Base-by-base conservation (phyloP, 1,140 invertebrate species). In the Nasonia longicornis region DNA sequence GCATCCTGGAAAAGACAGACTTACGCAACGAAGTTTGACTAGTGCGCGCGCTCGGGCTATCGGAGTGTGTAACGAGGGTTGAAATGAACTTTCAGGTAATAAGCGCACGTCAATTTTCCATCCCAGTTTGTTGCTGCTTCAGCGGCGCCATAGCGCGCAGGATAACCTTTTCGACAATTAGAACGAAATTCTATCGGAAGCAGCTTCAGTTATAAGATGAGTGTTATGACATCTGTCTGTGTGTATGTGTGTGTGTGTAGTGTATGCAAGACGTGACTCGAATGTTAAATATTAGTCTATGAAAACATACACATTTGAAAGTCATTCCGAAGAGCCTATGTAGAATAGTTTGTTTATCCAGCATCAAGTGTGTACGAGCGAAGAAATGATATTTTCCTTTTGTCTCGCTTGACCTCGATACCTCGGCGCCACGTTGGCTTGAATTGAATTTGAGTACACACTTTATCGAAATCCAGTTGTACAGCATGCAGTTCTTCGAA, bases 1-100 rank as follows among this genome's bases (percentile, higher is more conserved):
- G 6, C 31, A 67, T 77, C 26, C 76, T 70, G 66, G 22, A 35
- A 70, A 77, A 69, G 75, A 77, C 64, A 69, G 14, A 16, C 16
- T 77, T 77, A 69, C 22, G 52, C 22, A 77, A 77, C 52, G n/a
- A 11, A 58, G 29, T 48, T 69, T 29, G 22, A 67, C 42, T 10
- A 29, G 38, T 3, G 3, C 1, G 14, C 12, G 45, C 45, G 45
- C 26, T 26, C 12, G 52, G 4, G 52, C 0, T 58, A 58, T 58
- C 52, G 20, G 52, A 58, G 48, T 31, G 11, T 52, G 26, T 77
- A 69, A 70, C 42, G 26, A 77, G 16, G n/a, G 42, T 48, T 12
- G 38, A 69, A 77, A 48, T 45, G 14, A 20, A 69, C 29, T 77
- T 69, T 69, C 38, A 42, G 29, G 66, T 77, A 67, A 45, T 20